These are phyloP conservation scores for Scatophagus argus DNA, from an alignment of 2,113 vertebrate species.

Conservation along the genomic window DNA sequence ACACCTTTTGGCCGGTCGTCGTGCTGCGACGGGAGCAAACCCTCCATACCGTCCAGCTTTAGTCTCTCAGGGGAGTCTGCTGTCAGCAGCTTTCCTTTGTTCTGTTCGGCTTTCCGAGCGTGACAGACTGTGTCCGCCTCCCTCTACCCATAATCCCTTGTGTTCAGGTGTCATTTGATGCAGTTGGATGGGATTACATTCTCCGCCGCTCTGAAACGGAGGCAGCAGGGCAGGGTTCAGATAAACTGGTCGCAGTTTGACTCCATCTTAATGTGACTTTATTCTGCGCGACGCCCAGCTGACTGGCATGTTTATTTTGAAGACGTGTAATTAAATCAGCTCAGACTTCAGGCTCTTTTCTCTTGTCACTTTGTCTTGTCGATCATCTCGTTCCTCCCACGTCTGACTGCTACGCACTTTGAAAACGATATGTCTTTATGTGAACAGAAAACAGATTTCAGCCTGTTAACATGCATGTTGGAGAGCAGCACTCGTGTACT, in stretches of 20 bases:
- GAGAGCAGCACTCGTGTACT: neutral
- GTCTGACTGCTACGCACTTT: too few relatives aligned
- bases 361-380: neutral
- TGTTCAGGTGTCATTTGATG: conserved; percentile 21
- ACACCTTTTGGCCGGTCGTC: too few relatives aligned
- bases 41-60: too few relatives aligned
- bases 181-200: conserved; percentile 6
- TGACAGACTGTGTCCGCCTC: conserved; percentile 14
- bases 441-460: neutral
- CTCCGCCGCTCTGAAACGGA: neutral
- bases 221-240: neutral
- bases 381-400: neutral
- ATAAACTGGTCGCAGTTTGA: neutral
- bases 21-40: too few relatives aligned
- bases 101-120: conserved; percentile 1
- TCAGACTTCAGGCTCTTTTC: neutral
- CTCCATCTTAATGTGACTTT: too few relatives aligned
- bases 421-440: neutral
- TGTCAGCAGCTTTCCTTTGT: neutral
- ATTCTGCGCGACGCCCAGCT: neutral
- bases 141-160: neutral
- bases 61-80: too few relatives aligned
- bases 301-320: neutral
- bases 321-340: neutral
- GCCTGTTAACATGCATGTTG: too few relatives aligned